These are phyloP conservation scores for Morpho achilles DNA, from an alignment of 2,888 invertebrate species.

Conservation along the genomic window DNA sequence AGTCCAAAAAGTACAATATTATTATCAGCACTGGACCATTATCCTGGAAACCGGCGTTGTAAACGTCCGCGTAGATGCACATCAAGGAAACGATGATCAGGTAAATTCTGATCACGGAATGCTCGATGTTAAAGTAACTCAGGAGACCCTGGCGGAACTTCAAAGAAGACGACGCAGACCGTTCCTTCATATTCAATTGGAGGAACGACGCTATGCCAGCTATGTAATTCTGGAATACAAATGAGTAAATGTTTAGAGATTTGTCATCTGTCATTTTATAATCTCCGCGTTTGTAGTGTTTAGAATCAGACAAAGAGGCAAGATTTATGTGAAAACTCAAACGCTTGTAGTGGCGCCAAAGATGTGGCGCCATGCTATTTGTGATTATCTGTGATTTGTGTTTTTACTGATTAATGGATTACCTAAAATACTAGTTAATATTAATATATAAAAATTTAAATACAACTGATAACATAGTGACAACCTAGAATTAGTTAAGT, in stretches of 20 bases:
- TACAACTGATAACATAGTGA: no score
- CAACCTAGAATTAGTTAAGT: no score
- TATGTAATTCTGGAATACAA: constrained; percentile 43
- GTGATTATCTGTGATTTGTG: no score
- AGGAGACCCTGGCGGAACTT: constrained; percentile 26
- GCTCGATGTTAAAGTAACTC: constrained; percentile 37
- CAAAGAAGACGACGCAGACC: constrained; percentile 14
- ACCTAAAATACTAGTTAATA: no score
- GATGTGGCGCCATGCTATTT: no score
- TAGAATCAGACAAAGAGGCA: no score
- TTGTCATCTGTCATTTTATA: neutral
- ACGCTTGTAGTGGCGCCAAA: no score
- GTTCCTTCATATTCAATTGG: constrained; percentile 21
- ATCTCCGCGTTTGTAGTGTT: no score
- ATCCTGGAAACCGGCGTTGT: constrained; percentile 57
- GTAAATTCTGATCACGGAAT: constrained; percentile 41
- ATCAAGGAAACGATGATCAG: constrained; percentile 45
- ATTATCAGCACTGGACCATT: constrained; percentile 41
- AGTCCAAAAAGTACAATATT: constrained; percentile 46
- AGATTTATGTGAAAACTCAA: no score
- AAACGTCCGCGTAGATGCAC: constrained; percentile 50
- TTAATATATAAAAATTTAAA: no score
- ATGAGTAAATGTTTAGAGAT: neutral
- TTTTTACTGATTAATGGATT: no score
- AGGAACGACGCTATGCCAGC: constrained; percentile 32